Evolutionary conservation across 2,888 invertebrate species (phyloP).

Genomic region (Caenorhabditis parvicauda): DNA sequence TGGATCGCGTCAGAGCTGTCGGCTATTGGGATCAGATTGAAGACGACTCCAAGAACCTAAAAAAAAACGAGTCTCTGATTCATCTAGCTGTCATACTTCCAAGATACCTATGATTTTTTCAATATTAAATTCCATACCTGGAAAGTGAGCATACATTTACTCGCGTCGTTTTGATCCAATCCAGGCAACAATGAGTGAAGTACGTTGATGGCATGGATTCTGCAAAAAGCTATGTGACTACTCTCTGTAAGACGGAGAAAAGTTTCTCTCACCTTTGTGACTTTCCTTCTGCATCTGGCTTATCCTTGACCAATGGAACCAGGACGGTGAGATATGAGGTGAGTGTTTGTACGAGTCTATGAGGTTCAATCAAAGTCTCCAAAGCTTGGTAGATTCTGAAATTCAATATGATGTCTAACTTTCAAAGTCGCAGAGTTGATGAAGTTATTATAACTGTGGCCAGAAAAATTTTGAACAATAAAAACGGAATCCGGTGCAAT

Average conservation of each 20-base stretch:
- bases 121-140: too few species aligned
- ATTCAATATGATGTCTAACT: not conserved
- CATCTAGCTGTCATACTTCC: too few species aligned
- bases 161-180: conserved; percentile 83
- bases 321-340: conserved; percentile 64
- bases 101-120: too few species aligned
- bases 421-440: too few species aligned
- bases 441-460: too few species aligned
- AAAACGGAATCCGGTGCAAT: too few species aligned
- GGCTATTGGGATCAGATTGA: conserved; percentile 78
- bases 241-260: not conserved
- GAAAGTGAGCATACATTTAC: conserved; percentile 66
- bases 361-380: conserved; percentile 84
- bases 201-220: conserved; percentile 70
- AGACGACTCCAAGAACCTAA: conserved; percentile 68
- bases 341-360: conserved; percentile 68
- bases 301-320: conserved; percentile 63
- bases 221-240: not conserved
- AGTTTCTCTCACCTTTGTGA: conserved; percentile 9
- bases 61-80: too few species aligned
- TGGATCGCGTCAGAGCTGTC: conserved; percentile 79
- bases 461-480: conserved; percentile 80
- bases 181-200: conserved; percentile 80
- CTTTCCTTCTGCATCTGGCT: conserved; percentile 28
- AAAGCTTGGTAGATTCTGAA: conserved; percentile 74